These are phyloP conservation scores for Mesorhabditis spiculigera DNA, from an alignment of 2,888 invertebrate genomes.

Conservation along the genomic window DNA sequence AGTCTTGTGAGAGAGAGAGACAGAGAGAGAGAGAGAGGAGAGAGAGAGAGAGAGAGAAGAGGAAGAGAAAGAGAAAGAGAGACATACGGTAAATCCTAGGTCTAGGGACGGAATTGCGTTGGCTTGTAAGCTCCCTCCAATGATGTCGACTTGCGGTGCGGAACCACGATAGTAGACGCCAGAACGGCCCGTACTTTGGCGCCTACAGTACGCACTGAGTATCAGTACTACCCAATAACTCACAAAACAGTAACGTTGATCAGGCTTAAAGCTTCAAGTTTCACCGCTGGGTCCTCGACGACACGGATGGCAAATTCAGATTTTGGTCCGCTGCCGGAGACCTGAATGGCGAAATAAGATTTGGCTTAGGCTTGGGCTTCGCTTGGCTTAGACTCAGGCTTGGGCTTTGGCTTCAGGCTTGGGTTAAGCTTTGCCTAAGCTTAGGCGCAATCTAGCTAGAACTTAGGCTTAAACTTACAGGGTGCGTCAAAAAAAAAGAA, in stretches of 20 bases:
- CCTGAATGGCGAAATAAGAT: background rate
- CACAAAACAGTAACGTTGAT: background rate
- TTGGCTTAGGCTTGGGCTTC: background rate
- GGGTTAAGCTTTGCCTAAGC: too few species aligned
- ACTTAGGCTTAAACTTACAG: too few species aligned
- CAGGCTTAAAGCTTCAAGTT: background rate
- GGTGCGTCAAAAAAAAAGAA: too few species aligned
- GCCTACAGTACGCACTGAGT: background rate
- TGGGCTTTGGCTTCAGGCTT: background rate
- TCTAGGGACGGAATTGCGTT: background rate
- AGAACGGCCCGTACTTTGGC: background rate
- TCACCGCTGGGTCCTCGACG: background rate
- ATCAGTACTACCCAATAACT: background rate
- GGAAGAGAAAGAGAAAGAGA: background rate
- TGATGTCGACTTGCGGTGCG: background rate
- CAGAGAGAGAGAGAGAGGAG: too few species aligned
- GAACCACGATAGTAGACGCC: background rate
- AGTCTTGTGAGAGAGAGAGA: too few species aligned
- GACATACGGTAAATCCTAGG: background rate
- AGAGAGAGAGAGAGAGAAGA: too few species aligned
- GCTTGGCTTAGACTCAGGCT: background rate
- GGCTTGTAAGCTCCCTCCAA: constrained; percentile 2
- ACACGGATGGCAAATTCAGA: background rate
- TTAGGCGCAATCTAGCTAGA: too few species aligned
- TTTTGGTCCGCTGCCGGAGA: background rate